phyloP scores from a whole-genome alignment of 2,888 invertebrate species.

The Apodemia hepburni region DNA sequence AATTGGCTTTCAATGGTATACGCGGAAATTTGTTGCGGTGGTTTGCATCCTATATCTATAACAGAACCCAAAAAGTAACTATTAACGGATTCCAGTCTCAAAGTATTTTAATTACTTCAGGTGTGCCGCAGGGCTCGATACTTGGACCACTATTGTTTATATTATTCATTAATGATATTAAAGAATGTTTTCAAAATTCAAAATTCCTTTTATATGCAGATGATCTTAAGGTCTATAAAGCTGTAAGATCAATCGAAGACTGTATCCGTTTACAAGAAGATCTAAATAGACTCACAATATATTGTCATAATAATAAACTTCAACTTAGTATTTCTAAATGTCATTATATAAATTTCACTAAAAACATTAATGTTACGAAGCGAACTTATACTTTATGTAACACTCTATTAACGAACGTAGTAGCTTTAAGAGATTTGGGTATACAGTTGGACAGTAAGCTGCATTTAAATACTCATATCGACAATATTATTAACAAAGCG shows the following conservation, averaged over 20 bases:
- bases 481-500: slow-evolving; percentile 14
- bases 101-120: slow-evolving; percentile 22
- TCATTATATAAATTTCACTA: slow-evolving; percentile 29
- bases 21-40: not conserved
- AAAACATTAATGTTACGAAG: slow-evolving; percentile 20
- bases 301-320: slow-evolving; percentile 27
- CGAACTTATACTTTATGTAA: not conserved
- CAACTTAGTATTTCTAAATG: slow-evolving; percentile 28
- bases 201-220: slow-evolving; percentile 29
- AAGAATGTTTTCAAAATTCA: slow-evolving; percentile 23
- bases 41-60: not conserved
- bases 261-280: slow-evolving; percentile 26
- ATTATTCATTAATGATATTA: slow-evolving; percentile 30
- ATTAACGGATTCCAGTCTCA: not conserved
- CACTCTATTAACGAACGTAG: not conserved
- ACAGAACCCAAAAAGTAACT: not conserved
- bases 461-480: not conserved
- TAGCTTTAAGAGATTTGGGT: not conserved
- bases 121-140: slow-evolving; percentile 33
- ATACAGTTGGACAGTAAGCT: slow-evolving; percentile 2
- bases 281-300: slow-evolving; percentile 26
- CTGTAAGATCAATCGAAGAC: slow-evolving; percentile 20
- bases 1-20: not conserved
- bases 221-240: slow-evolving; percentile 28
- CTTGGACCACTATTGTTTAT: slow-evolving; percentile 30